These are phyloP conservation scores for Embiotoca jacksoni DNA, from an alignment of 2,113 vertebrate genomes.

Conservation along the genomic window DNA sequence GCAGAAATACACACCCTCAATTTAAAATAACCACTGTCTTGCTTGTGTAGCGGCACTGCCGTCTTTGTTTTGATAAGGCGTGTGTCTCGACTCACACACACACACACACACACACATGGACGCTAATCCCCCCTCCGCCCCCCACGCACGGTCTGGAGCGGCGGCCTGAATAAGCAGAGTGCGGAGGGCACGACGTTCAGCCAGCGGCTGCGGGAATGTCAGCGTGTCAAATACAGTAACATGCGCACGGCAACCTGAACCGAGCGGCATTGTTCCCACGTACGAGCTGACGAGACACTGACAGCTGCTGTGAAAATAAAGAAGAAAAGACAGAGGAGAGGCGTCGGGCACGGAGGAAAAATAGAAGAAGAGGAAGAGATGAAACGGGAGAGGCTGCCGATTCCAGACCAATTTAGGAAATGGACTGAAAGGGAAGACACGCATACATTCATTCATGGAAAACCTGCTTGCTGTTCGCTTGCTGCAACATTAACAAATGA, in stretches of 20 bases:
- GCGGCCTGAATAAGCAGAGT: conserved; percentile 82
- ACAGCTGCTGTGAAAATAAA: conserved; percentile 73
- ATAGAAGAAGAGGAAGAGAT: conserved; percentile 21
- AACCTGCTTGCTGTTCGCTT: too few relatives aligned
- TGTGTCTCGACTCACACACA: conserved; percentile 63
- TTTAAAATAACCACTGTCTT: conserved; percentile 78
- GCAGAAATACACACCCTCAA: conserved; percentile 65
- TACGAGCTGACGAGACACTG: conserved; percentile 48
- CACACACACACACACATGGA: conserved; percentile 42
- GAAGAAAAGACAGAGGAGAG: conserved; percentile 22
- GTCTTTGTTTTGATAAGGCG: conserved; percentile 77
- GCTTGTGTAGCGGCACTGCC: conserved; percentile 31
- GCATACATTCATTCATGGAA: neutral
- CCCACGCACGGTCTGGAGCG: conserved; percentile 49
- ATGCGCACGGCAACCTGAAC: conserved; percentile 63
- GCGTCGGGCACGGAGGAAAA: conserved; percentile 34
- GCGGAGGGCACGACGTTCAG: conserved; percentile 64
- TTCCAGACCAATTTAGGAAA: conserved; percentile 53
- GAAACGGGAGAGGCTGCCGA: conserved; percentile 41
- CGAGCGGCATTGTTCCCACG: conserved; percentile 54
- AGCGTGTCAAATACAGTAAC: conserved; percentile 61
- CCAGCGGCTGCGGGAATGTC: conserved; percentile 64
- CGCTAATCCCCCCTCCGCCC: conserved; percentile 65
- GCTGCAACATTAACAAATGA: too few relatives aligned
- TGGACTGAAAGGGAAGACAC: conserved; percentile 30